Evolutionary conservation across 2,797 vertebrate species (phyloP), one percentile per base, ranked within the genome.

Genomic region (Pangasius krempfi): DNA sequence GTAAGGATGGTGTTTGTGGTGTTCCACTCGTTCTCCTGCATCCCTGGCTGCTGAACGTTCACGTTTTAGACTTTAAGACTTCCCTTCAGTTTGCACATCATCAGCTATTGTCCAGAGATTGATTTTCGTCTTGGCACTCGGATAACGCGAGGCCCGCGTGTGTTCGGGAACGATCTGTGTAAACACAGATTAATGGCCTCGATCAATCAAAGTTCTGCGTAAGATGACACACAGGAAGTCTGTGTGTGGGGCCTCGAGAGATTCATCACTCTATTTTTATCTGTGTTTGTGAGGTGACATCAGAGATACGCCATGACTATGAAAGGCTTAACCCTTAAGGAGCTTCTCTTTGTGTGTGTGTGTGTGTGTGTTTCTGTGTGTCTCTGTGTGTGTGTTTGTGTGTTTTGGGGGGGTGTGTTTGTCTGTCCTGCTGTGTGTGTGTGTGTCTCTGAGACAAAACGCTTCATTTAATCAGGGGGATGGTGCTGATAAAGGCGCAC

Each of bases 131-230:
- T 60, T 1, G 16, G 60, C 50, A 0, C 82, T 50, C n/a, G 82
- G 47, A 33, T 84, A 84, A 52, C n/a, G 13, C 5, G 16, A 52
- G 44, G 72, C 85, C 78, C 30, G 33, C 54, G 86, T 86, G 84
- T 88, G 73, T 89, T 90, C 56, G 27, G 82, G 82, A 89, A 79
- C 75, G n/a, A 79, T 68, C 47, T 33, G 62, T 89, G 88, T 88
- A 89, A 89, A 84, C n/a, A 80, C 78, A n/a, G 70, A 84, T 88
- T 84, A 85, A 72, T 87, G 86, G 56, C 78, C 80, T 73, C 79
- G 60, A 87, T 91, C 89, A 83, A 52, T 87, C 58, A 80, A 14
- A 87, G 70, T 52, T 30, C 62, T 68, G 68, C 54, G 81, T 60
- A 58, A 86, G 50, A 22, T 33, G 82, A 84, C 82, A 68, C 81